Percentiles rank a stretch among this genome's conserved stretches.
Conservation (phyloP, 2,113 vertebrate species). For the Peromyscus polionotus region DNA sequence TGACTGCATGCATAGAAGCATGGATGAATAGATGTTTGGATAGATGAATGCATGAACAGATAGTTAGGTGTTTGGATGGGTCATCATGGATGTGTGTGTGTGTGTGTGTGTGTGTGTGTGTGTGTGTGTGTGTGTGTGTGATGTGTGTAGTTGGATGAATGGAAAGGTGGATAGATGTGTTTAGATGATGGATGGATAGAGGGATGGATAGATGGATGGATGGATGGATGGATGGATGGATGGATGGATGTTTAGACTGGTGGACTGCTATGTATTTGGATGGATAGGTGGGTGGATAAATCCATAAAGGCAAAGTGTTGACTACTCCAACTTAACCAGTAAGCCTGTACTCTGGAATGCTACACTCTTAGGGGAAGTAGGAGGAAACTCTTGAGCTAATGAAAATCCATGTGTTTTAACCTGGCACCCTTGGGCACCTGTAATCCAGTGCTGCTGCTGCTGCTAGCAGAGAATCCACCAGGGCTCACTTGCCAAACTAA, state of each 20-base stretch:
- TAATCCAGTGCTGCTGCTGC: not conserved
- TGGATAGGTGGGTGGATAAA: not conserved
- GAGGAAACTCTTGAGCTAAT: not conserved
- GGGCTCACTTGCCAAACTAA: not conserved
- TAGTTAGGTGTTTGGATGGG: not conserved
- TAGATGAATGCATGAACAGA: not conserved
- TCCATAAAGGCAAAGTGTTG: not conserved
- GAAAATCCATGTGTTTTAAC: not conserved
- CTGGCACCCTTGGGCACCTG: rapidly evolving
- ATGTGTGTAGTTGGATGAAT: not conserved
- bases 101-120: not conserved
- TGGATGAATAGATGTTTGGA: not conserved
- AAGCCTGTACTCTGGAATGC: rapidly evolving
- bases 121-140: not conserved
- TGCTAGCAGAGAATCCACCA: not conserved
- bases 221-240: not conserved
- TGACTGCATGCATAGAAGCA: not conserved
- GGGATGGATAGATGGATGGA: too few species aligned
- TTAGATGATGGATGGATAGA: not conserved
- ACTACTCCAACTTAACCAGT: too few species aligned
- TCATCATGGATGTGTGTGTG: not conserved
- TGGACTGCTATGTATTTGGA: not conserved
- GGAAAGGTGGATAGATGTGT: not conserved
- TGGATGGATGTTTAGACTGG: too few species aligned
- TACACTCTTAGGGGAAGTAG: rapidly evolving